Evolutionary conservation across 2,797 vertebrate species (phyloP), one percentile per base, ranked within the genome.

Genomic region (Muraenolepis orangiensis): DNA sequence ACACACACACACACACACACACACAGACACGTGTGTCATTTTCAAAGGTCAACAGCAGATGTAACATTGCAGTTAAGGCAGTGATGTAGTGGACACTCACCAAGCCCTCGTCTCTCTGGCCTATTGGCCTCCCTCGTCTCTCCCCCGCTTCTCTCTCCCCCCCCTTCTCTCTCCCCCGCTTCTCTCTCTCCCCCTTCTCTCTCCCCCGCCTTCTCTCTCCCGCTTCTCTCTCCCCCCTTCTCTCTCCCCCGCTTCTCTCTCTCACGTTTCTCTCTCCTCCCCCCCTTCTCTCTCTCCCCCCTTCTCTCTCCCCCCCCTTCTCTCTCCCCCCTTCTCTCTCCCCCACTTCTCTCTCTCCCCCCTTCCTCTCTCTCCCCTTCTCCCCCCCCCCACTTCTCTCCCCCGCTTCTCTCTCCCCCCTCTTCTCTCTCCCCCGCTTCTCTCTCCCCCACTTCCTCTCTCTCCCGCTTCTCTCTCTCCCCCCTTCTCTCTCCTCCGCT

Each of bases 41-140:
- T 92, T 78, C 82, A 88, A 90, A 91, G 89, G 91, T 92, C 87
- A 91, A 2, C 79, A 68, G 76, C 75, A 86, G 85, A 86, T 71
- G 81, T 81, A 86, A 85, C 81, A 82, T 86, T 83, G 78, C 74
- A 81, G 75, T 86, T 82, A 80, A 83, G 82, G 81, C 81, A 82
- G 85, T 80, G 82, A 88, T 88, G 86, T 73, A 80, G 66, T 78
- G 77, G 68, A 79, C 87, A 70, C 74, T 78, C 76, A 77, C 76
- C 82, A 72, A 71, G 66, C 73, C 73, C 73, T 81, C 74, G 76
- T 76, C 72, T 38, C 73, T 72, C 57, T 64, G 76, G 68, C 75
- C 87, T 78, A 69, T 68, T 87, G 79, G 70, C 30, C 51, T n/a
- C n/a, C n/a, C 66, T 67, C 14, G 26, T 28, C 26, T 67, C 1